Evolutionary conservation across 2,888 invertebrate species (phyloP).

Genomic region (Sinhomidia bicolor): DNA sequence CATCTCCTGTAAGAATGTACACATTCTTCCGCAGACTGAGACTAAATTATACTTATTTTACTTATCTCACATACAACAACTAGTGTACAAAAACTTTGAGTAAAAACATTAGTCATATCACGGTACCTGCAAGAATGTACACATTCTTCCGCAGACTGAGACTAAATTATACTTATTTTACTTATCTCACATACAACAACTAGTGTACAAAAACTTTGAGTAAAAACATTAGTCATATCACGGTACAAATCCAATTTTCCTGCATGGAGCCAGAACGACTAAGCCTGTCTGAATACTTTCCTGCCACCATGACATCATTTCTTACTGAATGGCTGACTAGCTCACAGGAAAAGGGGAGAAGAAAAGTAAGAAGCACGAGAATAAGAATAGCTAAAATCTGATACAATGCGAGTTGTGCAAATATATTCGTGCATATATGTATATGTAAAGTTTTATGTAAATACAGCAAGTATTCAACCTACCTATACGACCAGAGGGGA

Average conservation of each 20-base stretch:
- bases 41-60: too few species aligned
- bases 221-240: conserved; percentile 28
- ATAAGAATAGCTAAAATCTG: not conserved
- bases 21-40: too few species aligned
- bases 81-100: not conserved
- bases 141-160: too few species aligned
- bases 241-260: conserved; percentile 49
- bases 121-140: too few species aligned
- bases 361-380: not conserved
- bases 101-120: conserved; percentile 28
- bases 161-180: too few species aligned
- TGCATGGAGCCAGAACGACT: not conserved
- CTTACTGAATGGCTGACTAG: conserved; percentile 40
- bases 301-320: conserved; percentile 39
- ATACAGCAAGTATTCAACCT: not conserved
- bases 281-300: not conserved
- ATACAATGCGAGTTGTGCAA: not conserved
- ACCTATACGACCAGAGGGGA: not conserved
- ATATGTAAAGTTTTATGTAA: not conserved
- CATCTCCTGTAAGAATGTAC: too few species aligned
- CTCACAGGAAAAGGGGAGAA: not conserved
- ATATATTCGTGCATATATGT: too few species aligned
- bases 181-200: not conserved
- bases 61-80: not conserved
- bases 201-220: not conserved